A percentile compares a stretch with the other conserved stretches of the same genome.
phyloP scores from a whole-genome alignment of 2,888 invertebrate genomes.

The Cataglyphis livida region DNA sequence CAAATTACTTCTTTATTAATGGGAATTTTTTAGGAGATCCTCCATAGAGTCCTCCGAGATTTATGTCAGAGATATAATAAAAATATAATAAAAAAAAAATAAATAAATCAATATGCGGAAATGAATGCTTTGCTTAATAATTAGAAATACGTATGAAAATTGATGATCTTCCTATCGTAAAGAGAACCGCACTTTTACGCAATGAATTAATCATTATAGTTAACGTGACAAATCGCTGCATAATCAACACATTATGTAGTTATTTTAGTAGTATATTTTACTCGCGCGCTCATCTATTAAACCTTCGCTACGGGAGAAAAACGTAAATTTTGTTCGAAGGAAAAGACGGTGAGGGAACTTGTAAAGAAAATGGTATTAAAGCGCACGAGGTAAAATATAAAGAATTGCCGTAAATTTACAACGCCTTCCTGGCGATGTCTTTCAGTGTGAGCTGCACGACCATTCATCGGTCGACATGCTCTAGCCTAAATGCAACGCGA shows the following conservation, averaged over 20 bases:
- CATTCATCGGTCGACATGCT: not conserved
- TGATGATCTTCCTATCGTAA: not conserved
- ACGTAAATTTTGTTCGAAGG: not conserved
- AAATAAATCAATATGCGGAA: not conserved
- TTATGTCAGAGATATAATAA: not conserved
- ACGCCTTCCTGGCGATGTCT: not conserved
- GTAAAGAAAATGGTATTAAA: not conserved
- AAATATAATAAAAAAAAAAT: not conserved
- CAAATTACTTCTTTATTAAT: conserved; percentile 15
- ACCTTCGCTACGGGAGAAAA: not conserved
- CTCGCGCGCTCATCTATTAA: not conserved
- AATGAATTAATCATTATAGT: not conserved
- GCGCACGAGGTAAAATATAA: not conserved
- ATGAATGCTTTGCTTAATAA: not conserved
- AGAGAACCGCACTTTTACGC: not conserved
- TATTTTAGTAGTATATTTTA: too few species aligned
- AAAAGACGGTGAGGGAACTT: not conserved
- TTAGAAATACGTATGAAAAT: not conserved
- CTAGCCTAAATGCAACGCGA: conserved; percentile 26
- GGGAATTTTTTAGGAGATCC: conserved; percentile 23
- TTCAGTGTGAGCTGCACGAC: not conserved
- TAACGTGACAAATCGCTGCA: not conserved
- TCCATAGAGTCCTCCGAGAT: conserved; percentile 2
- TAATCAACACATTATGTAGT: not conserved
- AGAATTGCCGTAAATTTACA: not conserved